These are phyloP conservation scores for Vicugna pacos DNA, from an alignment of 2,113 vertebrate species.

Conservation along the genomic window DNA sequence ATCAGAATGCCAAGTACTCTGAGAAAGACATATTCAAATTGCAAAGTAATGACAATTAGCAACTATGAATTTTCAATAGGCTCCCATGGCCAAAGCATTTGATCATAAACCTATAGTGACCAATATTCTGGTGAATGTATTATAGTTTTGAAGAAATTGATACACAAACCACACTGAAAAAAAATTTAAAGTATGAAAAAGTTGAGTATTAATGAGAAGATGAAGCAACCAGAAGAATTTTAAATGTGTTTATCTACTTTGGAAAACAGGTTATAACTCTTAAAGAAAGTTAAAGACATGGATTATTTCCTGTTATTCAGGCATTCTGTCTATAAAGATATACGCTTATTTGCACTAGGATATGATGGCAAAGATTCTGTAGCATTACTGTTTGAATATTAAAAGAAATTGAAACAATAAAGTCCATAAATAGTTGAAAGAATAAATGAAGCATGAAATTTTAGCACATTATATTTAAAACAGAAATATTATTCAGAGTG, in stretches of 20 bases:
- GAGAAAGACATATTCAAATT: not conserved
- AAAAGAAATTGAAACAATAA: not conserved
- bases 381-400: not conserved
- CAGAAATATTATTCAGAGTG: not conserved
- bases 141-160: not conserved
- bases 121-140: not conserved
- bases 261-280: conserved; percentile 27
- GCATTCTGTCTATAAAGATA: not conserved
- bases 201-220: not conserved
- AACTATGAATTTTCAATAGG: not conserved
- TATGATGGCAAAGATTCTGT: not conserved
- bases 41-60: not conserved
- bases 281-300: not conserved
- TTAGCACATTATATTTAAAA: not conserved
- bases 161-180: not conserved
- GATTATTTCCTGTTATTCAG: conserved; percentile 24
- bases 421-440: not conserved
- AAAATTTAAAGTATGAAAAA: not conserved
- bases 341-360: not conserved
- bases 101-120: not conserved
- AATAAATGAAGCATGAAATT: not conserved
- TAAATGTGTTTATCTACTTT: not conserved
- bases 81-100: not conserved
- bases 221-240: not conserved
- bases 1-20: not conserved